phyloP scores from a whole-genome alignment of 2,888 invertebrate genomes.

The Chesias legatella region DNA sequence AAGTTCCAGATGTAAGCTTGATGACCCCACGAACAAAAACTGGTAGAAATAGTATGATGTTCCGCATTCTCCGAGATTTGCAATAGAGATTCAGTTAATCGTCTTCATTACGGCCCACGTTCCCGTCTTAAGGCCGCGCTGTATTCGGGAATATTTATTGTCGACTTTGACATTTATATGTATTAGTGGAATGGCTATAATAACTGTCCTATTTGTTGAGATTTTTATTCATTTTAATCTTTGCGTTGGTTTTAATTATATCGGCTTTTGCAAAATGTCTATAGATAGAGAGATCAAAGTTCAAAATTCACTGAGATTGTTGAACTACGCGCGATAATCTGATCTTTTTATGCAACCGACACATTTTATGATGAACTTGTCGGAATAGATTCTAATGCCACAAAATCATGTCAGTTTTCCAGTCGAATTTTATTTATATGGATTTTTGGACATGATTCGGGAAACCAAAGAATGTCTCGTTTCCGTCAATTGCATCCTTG shows the following conservation, averaged over 20 bases:
- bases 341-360: too few relatives aligned
- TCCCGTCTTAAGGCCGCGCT: slow-evolving; percentile 50
- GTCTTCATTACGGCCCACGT: slow-evolving; percentile 58
- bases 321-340: too few relatives aligned
- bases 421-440: too few relatives aligned
- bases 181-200: slow-evolving; percentile 2
- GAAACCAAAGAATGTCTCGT: too few relatives aligned
- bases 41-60: slow-evolving; percentile 19
- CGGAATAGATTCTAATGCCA: too few relatives aligned
- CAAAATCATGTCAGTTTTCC: too few relatives aligned
- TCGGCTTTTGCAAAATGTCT: too few relatives aligned
- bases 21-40: slow-evolving; percentile 5
- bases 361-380: too few relatives aligned
- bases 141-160: slow-evolving; percentile 24
- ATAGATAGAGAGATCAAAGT: too few relatives aligned
- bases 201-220: slow-evolving; percentile 1
- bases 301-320: too few relatives aligned
- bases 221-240: not conserved
- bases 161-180: slow-evolving; percentile 18
- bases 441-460: too few relatives aligned
- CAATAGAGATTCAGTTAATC: slow-evolving; percentile 60
- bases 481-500: not conserved
- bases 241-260: too few relatives aligned
- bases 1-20: slow-evolving; percentile 17
- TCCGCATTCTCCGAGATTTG: slow-evolving; percentile 60